Percentiles rank a stretch among this genome's conserved stretches.
Evolutionary conservation across 2,113 vertebrate genomes (phyloP).

Genomic region (Rhea americana): DNA sequence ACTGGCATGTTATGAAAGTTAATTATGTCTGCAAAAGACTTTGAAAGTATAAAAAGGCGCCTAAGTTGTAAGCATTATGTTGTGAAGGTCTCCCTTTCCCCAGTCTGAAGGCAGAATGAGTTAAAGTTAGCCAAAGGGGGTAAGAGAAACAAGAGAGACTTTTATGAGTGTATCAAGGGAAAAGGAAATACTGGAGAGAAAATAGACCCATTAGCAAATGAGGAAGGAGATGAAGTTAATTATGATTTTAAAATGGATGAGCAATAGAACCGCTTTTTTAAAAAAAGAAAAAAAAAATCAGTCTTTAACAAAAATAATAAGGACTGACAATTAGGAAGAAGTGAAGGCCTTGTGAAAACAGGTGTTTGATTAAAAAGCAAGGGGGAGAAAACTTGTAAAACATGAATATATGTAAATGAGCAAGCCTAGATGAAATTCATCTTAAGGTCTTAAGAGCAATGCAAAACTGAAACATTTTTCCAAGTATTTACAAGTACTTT

Average conservation of each 20-base stretch:
- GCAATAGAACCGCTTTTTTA: slow-evolving; percentile 55
- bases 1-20: slow-evolving; percentile 14
- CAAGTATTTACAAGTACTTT: slow-evolving; percentile 9
- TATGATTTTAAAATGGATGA: slow-evolving; percentile 74
- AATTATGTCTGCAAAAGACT: slow-evolving; percentile 42
- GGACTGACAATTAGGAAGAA: slow-evolving; percentile 40
- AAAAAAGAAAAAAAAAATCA: slow-evolving; percentile 60
- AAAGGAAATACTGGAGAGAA: slow-evolving; percentile 63
- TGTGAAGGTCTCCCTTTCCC: slow-evolving; percentile 20
- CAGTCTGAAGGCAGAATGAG: slow-evolving; percentile 28
- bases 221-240: slow-evolving; percentile 77
- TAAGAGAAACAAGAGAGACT: slow-evolving; percentile 26
- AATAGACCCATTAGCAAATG: slow-evolving; percentile 73
- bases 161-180: slow-evolving; percentile 47
- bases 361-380: slow-evolving; percentile 68
- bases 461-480: neutral
- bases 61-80: neutral
- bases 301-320: slow-evolving; percentile 54
- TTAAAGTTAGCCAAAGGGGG: slow-evolving; percentile 59
- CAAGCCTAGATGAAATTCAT: slow-evolving; percentile 56
- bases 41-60: neutral
- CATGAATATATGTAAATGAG: slow-evolving; percentile 40
- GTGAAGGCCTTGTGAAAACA: slow-evolving; percentile 68
- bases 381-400: slow-evolving; percentile 55
- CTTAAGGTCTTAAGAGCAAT: slow-evolving; percentile 27